Conservation (phyloP, 2,797 vertebrate species). For the Pseudotriccus pelzelni region DNA sequence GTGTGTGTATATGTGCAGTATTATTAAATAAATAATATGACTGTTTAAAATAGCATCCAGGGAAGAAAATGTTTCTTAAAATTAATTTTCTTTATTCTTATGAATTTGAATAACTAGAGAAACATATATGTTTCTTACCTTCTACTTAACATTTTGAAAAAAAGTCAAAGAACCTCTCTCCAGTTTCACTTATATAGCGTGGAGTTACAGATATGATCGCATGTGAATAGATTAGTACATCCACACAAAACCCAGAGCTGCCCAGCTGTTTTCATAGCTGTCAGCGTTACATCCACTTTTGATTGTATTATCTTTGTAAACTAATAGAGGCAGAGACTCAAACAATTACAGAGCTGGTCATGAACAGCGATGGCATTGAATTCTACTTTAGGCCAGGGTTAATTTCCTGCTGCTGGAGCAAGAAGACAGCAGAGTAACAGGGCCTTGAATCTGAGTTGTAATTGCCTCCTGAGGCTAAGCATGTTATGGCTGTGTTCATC, state of each 20-base stretch:
- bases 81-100: neutral
- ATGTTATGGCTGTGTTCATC: neutral
- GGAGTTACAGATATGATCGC: neutral
- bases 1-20: neutral
- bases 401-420: neutral
- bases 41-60: neutral
- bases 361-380: neutral
- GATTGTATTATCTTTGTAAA: neutral
- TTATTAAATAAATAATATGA: neutral
- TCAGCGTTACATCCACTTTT: neutral
- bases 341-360: neutral
- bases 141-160: neutral
- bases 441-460: neutral
- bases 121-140: neutral
- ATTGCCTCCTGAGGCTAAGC: neutral
- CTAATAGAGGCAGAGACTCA: neutral
- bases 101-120: neutral
- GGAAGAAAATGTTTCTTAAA: neutral
- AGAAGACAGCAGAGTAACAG: neutral
- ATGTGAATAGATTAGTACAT: neutral
- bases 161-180: accelerated
- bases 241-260: neutral
- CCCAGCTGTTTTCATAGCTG: neutral
- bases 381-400: neutral
- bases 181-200: accelerated